These are phyloP conservation scores for Myotis findleyi DNA, from an alignment of 2,797 vertebrate species.

Conservation along the genomic window DNA sequence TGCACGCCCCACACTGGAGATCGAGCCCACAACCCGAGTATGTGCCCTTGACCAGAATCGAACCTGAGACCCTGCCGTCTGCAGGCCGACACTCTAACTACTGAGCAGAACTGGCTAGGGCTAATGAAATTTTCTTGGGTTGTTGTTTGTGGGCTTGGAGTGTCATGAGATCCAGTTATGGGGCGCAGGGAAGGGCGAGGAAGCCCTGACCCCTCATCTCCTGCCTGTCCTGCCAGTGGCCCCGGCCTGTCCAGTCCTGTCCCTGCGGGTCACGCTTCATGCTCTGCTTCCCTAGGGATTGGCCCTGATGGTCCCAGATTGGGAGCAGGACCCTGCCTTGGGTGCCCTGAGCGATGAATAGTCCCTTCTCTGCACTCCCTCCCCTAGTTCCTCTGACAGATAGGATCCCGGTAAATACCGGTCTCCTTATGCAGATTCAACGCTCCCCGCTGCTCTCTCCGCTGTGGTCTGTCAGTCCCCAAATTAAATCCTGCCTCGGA, in stretches of 20 bases:
- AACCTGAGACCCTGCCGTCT: too few species aligned
- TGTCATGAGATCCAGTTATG: background rate
- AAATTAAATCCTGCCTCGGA: conserved; percentile 86
- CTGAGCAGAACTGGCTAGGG: too few species aligned
- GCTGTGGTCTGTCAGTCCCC: conserved; percentile 79
- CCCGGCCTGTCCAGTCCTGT: background rate
- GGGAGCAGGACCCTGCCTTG: background rate
- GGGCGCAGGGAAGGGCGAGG: background rate
- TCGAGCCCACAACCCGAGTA: too few species aligned
- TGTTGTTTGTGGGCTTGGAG: background rate
- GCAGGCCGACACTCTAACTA: too few species aligned
- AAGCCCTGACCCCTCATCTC: too few species aligned
- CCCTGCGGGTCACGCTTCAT: background rate
- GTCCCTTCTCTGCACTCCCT: background rate
- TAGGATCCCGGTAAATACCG: conserved; percentile 67
- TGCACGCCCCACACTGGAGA: too few species aligned
- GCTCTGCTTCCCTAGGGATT: background rate
- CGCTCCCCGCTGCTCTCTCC: conserved; percentile 62
- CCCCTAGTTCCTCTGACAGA: background rate
- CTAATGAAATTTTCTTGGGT: background rate
- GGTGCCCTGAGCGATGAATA: background rate
- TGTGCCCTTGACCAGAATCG: too few species aligned
- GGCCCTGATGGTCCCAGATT: background rate
- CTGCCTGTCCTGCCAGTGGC: accelerated
- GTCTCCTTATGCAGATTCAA: conserved; percentile 78